Base-by-base conservation (phyloP, 1,140 invertebrate genomes). In the Lethrus apterus region DNA sequence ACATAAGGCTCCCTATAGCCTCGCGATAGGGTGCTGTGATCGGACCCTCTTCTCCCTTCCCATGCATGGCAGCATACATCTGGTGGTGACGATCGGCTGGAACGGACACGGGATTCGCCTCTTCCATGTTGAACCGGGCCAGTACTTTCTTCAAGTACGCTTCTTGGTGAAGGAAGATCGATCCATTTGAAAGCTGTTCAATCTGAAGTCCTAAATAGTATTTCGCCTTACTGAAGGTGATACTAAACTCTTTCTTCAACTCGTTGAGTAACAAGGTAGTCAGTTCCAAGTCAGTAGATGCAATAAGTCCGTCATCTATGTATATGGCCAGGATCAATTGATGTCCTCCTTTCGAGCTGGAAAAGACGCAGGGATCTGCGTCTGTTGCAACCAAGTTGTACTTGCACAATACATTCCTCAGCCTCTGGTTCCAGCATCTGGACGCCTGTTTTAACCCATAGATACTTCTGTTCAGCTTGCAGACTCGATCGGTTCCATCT, bases 131-230 rank as follows among this genome's bases (percentile, higher is more conserved):
- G 24, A 62, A 58, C 4, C 43, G 38, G 26, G 48, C 4, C 7
- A 60, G 18, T 44, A 60, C 55, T 46, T 47, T 51, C 29, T 36
- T 47, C 7, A 44, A 49, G 31, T 58, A 53, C 8, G 34, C 23
- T 18, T 32, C 14, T 17, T 50, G 49, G 18, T 32, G 29, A n/a
- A 51, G 19, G 43, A 43, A 43, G 10, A 46, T 47, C 8, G 26
- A 43, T 4, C 29, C 31, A 20, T 36, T 18, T 13, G 17, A 11
- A 3, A 13, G 3, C 11, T 30, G 5, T 26, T 42, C n/a, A 33
- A 47, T 47, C 30, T 51, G 11, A 30, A 47, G 24, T 9, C 31
- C 49, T 5, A 56, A 19, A 32, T 49, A 56, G 15, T 26, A 45
- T 18, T 48, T 19, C 18, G 31, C 13, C 17, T 34, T 24, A 18